Base-by-base conservation (phyloP, 2,888 invertebrate species). In the Eupithecia centaureata region DNA sequence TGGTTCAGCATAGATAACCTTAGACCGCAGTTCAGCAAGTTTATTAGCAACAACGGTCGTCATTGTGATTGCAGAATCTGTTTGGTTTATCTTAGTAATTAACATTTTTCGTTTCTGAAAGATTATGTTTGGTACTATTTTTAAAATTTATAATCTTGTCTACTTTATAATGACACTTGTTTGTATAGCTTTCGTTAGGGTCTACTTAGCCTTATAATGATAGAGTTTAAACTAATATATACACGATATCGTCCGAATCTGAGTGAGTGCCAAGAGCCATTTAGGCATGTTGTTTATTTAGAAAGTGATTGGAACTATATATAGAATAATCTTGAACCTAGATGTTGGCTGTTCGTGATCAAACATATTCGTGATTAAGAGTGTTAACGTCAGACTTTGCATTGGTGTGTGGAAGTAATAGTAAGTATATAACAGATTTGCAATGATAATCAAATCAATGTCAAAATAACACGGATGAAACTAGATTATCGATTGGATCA, bases 151-250 rank as follows among this genome's bases (percentile, higher is more conserved):
- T 47, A 22, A 10, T 22, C 18, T 47, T 47, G 18, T 10, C 47
- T 22, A 18, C 22, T 47, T 47, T 12, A 47, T 47, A 12, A 47
- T 47, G 47, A 12, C 12, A 81, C 74, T 76, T 78, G 76, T 80
- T 81, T 77, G 77, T 76, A 80, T 82, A 83, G 82, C 27, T 52
- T 27, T 27, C 7, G 86, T 79, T 82, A 84, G 80, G 80, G 81
- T 73, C 83, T 89, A 90, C 84, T 90, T 90, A 85, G 91, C 90
- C 88, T 81, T 77, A 79, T 85, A 87, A 87, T 88, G 81, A 82
- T 83, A 82, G 84, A 88, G 88, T 86, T 88, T 86, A 85, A 81
- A 87, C 84, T 84, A 84, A 89, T 90, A 89, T 89, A 85, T 87
- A 83, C 86, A 85, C 87, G 87, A 86, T 85, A 86, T 83, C 84